phyloP scores from a whole-genome alignment of 2,888 invertebrate genomes.

The Malthinus seriepunctatus region DNA sequence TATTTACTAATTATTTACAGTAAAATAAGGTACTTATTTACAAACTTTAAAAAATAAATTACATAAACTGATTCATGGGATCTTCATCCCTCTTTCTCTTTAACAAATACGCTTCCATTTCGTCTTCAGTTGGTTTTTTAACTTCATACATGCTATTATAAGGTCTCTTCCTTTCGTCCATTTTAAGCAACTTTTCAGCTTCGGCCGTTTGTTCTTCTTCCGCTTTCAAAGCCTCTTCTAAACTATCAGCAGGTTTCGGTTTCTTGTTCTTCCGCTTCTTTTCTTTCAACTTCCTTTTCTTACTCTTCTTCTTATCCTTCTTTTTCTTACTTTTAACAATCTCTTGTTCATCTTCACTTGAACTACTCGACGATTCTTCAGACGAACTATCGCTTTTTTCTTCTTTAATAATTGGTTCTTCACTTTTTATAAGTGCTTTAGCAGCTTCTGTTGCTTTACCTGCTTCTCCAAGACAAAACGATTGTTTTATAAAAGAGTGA shows the following conservation, averaged over 20 bases:
- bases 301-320: conserved; percentile 38
- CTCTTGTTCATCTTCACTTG: conserved; percentile 33
- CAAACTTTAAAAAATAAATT: conserved; percentile 2
- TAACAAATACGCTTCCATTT: conserved; percentile 91
- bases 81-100: conserved; percentile 85
- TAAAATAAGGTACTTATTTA: no score
- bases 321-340: conserved; percentile 30
- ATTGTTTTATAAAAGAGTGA: conserved; percentile 86
- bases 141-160: conserved; percentile 91
- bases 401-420: not conserved
- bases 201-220: conserved; percentile 65
- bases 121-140: conserved; percentile 86
- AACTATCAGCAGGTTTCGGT: conserved; percentile 58
- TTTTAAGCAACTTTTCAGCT: conserved; percentile 66
- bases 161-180: conserved; percentile 89
- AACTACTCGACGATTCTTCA: conserved; percentile 23
- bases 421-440: conserved; percentile 31
- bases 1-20: no score
- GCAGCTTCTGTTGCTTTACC: conserved; percentile 52
- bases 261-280: conserved; percentile 47
- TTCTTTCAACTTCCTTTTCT: conserved; percentile 56
- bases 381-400: conserved; percentile 30
- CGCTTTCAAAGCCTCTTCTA: conserved; percentile 66
- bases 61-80: conserved; percentile 79
- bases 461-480: conserved; percentile 84